Percentiles rank a stretch among this genome's conserved stretches.
Evolutionary conservation across 2,797 vertebrate genomes (phyloP).

Genomic region (Buphagus erythrorhynchus): DNA sequence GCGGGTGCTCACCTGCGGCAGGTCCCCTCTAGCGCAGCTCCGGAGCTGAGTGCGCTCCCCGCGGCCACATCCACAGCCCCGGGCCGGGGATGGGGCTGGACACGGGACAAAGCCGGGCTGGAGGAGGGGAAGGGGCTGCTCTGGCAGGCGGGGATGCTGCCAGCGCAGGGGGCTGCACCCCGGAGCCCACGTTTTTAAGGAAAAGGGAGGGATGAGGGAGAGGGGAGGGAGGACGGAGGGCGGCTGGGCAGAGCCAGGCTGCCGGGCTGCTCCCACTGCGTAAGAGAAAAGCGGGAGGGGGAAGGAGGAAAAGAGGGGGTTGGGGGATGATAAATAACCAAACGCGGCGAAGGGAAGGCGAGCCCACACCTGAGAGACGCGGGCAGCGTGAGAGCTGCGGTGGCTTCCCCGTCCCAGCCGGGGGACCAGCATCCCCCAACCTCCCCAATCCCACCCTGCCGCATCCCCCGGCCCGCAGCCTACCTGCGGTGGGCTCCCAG

Average conservation of each 20-base stretch:
- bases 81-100: neutral
- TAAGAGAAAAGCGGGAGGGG: conserved; percentile 9
- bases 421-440: no score
- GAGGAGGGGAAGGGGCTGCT: neutral
- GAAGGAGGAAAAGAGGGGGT: neutral
- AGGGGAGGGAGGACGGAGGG: neutral
- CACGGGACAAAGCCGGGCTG: neutral
- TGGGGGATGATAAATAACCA: neutral
- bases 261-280: conserved; percentile 41
- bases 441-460: neutral
- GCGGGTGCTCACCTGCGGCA: neutral
- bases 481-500: neutral
- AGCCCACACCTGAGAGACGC: neutral
- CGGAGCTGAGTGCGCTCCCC: neutral
- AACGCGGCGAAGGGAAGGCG: neutral
- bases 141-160: neutral
- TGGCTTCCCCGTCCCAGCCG: neutral
- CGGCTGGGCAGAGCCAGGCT: conserved; percentile 56
- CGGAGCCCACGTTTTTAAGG: conserved; percentile 39
- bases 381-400: neutral
- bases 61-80: conserved; percentile 3
- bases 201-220: conserved; percentile 33
- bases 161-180: conserved; percentile 21
- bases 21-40: neutral
- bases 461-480: neutral